phyloP scores from a whole-genome alignment of 2,797 vertebrate species.

The Tympanoctomys barrerae region DNA sequence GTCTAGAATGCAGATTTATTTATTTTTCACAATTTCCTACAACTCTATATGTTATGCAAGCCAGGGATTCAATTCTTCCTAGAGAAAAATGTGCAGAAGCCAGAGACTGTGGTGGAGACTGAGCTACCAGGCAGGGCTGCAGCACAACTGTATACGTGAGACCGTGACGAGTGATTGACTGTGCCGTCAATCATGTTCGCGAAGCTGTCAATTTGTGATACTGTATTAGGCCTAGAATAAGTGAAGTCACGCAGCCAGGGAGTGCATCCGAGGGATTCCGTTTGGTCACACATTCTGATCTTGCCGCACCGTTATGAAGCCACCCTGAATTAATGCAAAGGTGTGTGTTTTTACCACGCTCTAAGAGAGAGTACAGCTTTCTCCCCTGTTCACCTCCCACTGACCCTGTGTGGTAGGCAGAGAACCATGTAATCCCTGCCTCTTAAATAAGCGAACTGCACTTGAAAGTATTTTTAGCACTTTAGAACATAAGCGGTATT shows the following conservation, averaged over 20 bases:
- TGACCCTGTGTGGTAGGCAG: not conserved
- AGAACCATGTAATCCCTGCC: not conserved
- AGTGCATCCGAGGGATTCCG: not conserved
- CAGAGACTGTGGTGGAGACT: not conserved
- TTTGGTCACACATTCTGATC: not conserved
- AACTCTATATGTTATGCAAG: not conserved
- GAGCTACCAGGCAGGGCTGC: not conserved
- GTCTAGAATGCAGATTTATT: not conserved
- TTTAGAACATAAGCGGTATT: slow-evolving; percentile 68
- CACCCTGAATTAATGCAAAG: not conserved
- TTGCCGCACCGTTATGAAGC: not conserved
- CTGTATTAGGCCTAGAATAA: not conserved
- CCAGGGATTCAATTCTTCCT: not conserved
- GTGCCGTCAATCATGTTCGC: not conserved
- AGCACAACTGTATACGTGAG: rapidly evolving
- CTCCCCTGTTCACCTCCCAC: not conserved
- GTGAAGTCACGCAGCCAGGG: not conserved
- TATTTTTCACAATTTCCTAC: not conserved
- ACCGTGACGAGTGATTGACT: not conserved
- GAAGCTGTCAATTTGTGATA: not conserved
- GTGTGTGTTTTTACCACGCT: not conserved
- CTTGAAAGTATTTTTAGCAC: slow-evolving; percentile 55
- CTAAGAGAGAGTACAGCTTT: not conserved
- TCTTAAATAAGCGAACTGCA: slow-evolving; percentile 48
- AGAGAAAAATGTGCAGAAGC: not conserved